Base-by-base conservation (phyloP, 2,113 vertebrate species). In the Anhinga anhinga region DNA sequence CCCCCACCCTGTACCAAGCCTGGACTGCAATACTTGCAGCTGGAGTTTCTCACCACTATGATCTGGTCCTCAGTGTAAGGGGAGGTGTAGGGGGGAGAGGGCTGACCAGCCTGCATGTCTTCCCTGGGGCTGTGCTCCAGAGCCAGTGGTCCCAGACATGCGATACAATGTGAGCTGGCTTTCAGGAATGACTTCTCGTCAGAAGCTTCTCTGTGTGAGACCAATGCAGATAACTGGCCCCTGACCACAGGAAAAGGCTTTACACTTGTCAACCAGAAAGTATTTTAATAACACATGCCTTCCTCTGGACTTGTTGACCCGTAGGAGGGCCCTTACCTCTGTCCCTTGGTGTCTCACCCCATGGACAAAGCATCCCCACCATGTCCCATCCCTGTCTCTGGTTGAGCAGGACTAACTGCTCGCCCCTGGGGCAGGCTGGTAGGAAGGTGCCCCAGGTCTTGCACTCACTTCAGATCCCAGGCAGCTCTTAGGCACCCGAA, bases 221-320 rank as follows among this genome's bases (percentile, higher is more conserved):
- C 72, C 21, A 7, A 32, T 23, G 82, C 50, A 86, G 71, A 81
- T 70, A 92, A 83, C 80, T 86, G 69, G 25, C 32, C 40, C 63
- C n/a, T 40, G 42, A 62, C 94, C 89, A 84, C 94, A 94, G 89
- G 67, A 86, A 80, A 70, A 91, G 27, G 32, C 40, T 93, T 92
- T 61, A 58, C 77, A 74, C 67, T 94, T 81, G 72, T 34, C 72
- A 89, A 55, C 83, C 88, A 78, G 63, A 34, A 21, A 83, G 76
- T 55, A 26, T 47, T 86, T 38, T 66, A 79, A 15, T 22, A 93
- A 30, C 15, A 27, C 1, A 1, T 38, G 76, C 72, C 72, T 77
- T 10, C 5, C 79, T 81, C 40, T 47, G 67, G 58, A 66, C 91
- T 86, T 16, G 0, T 8, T 95, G 95, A 95, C 82, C 88, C 29